A percentile compares a stretch with the other conserved stretches of the same genome.
phyloP scores from a whole-genome alignment of 2,797 vertebrate genomes.

The Fundulus diaphanus region DNA sequence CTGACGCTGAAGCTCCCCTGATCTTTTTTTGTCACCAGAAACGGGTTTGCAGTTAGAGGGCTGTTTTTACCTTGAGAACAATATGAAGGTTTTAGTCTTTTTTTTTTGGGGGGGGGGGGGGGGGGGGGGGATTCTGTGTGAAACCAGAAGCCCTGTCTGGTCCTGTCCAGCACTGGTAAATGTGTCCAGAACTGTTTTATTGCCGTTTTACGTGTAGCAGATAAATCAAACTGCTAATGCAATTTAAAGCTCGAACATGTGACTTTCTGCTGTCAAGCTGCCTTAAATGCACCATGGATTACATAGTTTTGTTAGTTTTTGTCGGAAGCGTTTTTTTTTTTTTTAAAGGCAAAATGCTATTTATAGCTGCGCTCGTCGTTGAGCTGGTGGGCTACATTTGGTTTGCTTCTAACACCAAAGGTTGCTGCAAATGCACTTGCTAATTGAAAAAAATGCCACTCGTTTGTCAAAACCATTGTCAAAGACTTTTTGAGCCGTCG shows the following conservation, averaged over 20 bases:
- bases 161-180: neutral
- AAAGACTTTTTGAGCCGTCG: neutral
- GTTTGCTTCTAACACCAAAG: constrained; percentile 5
- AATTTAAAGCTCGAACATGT: neutral
- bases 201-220: neutral
- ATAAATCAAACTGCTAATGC: too few relatives aligned
- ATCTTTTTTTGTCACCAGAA: constrained; percentile 1
- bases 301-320: neutral
- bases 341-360: neutral
- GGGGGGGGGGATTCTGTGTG: too few relatives aligned
- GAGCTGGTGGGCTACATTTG: neutral
- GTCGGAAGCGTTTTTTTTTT: neutral
- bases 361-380: neutral
- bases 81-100: neutral
- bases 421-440: neutral
- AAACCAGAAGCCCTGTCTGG: neutral
- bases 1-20: neutral
- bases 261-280: neutral
- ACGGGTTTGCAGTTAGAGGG: neutral
- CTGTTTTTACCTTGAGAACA: neutral
- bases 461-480: neutral
- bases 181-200: neutral
- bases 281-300: neutral
- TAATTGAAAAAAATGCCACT: neutral
- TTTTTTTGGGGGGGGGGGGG: too few relatives aligned